Percentiles rank a stretch among this genome's conserved stretches.
phyloP scores from a whole-genome alignment of 1,140 invertebrate genomes.

The Mizuhopecten yessoensis region DNA sequence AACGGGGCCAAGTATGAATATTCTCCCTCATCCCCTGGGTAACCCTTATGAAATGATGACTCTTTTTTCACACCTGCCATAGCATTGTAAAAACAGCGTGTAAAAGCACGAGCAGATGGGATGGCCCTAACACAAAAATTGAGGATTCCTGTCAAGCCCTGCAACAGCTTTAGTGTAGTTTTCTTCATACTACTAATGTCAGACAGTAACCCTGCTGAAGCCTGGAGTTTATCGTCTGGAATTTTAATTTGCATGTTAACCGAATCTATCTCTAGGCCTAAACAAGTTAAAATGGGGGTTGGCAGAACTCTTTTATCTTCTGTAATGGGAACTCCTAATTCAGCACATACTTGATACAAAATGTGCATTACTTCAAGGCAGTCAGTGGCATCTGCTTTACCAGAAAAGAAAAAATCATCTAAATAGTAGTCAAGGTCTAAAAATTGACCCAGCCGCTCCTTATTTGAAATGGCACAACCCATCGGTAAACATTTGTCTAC shows the following conservation, averaged over 20 bases:
- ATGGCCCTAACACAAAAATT: conserved; percentile 50
- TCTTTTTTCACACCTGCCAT: neutral
- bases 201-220: neutral
- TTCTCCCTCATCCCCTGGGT: no score
- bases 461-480: no score
- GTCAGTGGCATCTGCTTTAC: no score
- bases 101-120: conserved; percentile 44
- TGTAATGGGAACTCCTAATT: conserved; percentile 37
- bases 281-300: neutral
- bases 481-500: no score
- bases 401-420: no score
- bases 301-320: conserved; percentile 45
- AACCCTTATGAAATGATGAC: conserved; percentile 43
- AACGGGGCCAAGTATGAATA: no score
- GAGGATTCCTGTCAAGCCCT: conserved; percentile 47
- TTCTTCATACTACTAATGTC: neutral
- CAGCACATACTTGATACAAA: neutral
- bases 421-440: no score
- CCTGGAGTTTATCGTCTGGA: neutral
- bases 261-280: conserved; percentile 51
- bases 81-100: conserved; percentile 36
- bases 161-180: conserved; percentile 41
- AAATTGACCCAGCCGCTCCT: no score
- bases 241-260: conserved; percentile 48
- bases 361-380: no score